A percentile compares a stretch with the other conserved stretches of the same genome.
phyloP scores from a whole-genome alignment of 23 tunicate genomes.

The Ciona savignyi region DNA sequence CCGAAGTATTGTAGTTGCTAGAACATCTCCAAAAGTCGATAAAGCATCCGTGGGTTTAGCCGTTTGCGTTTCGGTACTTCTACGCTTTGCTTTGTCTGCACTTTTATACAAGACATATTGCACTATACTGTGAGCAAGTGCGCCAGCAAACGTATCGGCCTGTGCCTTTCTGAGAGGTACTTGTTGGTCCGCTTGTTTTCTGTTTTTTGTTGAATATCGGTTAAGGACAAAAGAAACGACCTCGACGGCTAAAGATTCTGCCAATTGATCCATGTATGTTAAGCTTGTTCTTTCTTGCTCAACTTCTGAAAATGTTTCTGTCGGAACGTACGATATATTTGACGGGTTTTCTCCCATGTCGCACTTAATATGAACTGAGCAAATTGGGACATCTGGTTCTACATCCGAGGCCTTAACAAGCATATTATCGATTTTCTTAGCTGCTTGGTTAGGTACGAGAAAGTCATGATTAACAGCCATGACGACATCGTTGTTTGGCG shows the following conservation, averaged over 20 bases:
- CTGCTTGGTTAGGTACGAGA: neutral
- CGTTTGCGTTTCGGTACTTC: no score
- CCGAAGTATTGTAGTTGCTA: neutral
- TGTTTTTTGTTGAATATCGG: neutral
- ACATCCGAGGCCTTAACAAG: neutral
- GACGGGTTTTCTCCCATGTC: no score
- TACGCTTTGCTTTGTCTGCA: neutral
- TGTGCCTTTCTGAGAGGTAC: no score
- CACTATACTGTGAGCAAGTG: neutral
- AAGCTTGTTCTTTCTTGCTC: neutral
- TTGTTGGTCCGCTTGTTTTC: neutral
- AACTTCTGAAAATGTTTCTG: neutral
- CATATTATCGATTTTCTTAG: neutral
- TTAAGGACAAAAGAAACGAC: neutral
- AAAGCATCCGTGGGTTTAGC: neutral
- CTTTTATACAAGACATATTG: neutral
- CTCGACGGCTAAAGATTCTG: neutral
- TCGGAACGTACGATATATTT: no score
- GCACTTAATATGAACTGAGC: neutral
- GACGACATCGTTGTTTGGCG: no score
- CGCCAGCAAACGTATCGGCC: neutral
- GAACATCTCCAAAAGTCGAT: neutral
- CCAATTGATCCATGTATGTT: neutral
- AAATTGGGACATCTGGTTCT: neutral
- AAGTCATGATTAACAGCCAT: no score